phyloP scores from a whole-genome alignment of 1,140 invertebrate species.

The Drosophila quadrilineata region DNA sequence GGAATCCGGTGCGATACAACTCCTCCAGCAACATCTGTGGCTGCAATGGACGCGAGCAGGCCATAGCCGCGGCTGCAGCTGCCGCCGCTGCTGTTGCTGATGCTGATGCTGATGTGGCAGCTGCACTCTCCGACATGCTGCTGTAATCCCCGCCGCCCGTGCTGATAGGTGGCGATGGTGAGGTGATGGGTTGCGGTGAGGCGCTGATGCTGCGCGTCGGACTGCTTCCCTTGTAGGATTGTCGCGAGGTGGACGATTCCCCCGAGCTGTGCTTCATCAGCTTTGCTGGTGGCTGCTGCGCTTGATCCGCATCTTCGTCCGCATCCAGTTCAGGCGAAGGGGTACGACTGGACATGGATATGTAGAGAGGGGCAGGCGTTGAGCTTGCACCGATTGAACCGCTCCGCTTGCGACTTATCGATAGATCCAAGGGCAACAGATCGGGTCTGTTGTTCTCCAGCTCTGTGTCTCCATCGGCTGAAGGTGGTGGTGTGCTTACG shows the following conservation, averaged over 20 bases:
- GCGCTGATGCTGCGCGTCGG: slow-evolving; percentile 50
- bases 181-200: slow-evolving; percentile 69
- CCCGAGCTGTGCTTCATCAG: slow-evolving; percentile 54
- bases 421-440: slow-evolving; percentile 89
- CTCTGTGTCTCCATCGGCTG: slow-evolving; percentile 13
- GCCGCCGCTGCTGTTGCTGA: slow-evolving; percentile 51
- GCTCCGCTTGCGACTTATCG: slow-evolving; percentile 82
- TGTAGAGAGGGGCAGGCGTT: not conserved
- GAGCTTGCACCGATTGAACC: slow-evolving; percentile 1
- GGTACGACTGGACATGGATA: slow-evolving; percentile 26
- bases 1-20: slow-evolving; percentile 83
- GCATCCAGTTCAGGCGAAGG: slow-evolving; percentile 22
- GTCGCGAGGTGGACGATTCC: slow-evolving; percentile 48
- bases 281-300: slow-evolving; percentile 20
- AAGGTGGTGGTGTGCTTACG: slow-evolving; percentile 63
- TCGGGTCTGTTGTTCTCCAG: slow-evolving; percentile 79
- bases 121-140: slow-evolving; percentile 59
- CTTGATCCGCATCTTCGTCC: slow-evolving; percentile 18
- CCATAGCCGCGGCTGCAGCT: slow-evolving; percentile 84
- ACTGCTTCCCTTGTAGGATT: slow-evolving; percentile 62
- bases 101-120: slow-evolving; percentile 82
- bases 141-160: slow-evolving; percentile 68
- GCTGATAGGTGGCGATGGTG: slow-evolving; percentile 81
- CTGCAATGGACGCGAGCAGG: slow-evolving; percentile 89
- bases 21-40: slow-evolving; percentile 87